These are phyloP conservation scores for Motacilla tschutschensis DNA, from an alignment of 2,113 vertebrate genomes.

Conservation along the genomic window DNA sequence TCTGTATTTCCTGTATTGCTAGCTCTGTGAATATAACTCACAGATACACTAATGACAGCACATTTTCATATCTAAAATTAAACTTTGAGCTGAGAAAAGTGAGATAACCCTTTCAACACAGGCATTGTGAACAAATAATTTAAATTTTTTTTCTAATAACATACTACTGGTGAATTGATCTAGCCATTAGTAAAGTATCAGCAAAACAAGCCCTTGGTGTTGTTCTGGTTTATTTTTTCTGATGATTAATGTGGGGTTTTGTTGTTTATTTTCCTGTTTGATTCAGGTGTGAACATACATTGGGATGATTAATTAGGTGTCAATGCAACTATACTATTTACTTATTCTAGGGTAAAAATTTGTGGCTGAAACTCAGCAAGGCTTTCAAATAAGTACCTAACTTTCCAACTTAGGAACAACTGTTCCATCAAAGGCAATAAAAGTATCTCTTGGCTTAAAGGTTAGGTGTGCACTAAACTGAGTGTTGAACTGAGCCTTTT, in stretches of 20 bases:
- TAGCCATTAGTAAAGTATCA: neutral
- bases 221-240: neutral
- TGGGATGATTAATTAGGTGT: conserved; percentile 1
- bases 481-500: neutral
- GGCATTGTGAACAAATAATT: neutral
- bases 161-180: neutral
- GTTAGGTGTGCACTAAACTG: neutral
- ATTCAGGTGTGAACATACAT: neutral
- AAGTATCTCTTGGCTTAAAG: neutral
- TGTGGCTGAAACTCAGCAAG: neutral
- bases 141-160: neutral
- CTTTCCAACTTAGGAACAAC: neutral
- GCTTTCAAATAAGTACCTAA: neutral
- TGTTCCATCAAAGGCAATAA: neutral
- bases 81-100: neutral
- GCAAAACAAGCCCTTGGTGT: neutral
- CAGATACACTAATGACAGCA: neutral
- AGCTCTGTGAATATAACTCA: neutral
- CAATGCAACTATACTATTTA: neutral
- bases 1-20: neutral
- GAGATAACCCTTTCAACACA: neutral
- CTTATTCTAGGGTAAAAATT: neutral
- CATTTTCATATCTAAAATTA: conserved; percentile 1
- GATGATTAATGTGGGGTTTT: neutral
- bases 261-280: neutral